A percentile compares a stretch with the other conserved stretches of the same genome.
These are phyloP conservation scores for Fragum fragum DNA, from an alignment of 2,888 invertebrate genomes.

Conservation along the genomic window DNA sequence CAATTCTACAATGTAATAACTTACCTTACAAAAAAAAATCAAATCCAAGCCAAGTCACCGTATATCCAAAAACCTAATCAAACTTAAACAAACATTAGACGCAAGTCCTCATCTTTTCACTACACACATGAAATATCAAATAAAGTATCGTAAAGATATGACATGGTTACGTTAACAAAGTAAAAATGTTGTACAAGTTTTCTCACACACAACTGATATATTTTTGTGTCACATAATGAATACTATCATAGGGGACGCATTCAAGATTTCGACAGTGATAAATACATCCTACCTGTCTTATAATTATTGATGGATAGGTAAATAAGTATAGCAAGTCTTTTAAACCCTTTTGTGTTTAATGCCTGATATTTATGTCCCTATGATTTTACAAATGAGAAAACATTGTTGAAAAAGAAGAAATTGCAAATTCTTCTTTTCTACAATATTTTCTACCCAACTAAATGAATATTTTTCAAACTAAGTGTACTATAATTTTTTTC, in stretches of 20 bases:
- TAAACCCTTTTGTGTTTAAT: no score
- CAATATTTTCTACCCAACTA: no score
- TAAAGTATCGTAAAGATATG: slow-evolving; percentile 3
- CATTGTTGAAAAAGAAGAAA: no score
- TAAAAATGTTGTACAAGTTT: not conserved
- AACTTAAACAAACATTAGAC: not conserved
- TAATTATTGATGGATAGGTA: slow-evolving; percentile 23
- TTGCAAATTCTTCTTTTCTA: no score
- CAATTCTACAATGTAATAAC: no score
- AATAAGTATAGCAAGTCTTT: slow-evolving; percentile 5
- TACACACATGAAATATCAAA: not conserved
- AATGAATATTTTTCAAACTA: no score
- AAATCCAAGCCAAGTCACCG: no score
- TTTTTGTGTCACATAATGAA: slow-evolving; percentile 21
- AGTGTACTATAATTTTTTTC: no score
- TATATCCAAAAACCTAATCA: not conserved
- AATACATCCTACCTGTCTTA: slow-evolving; percentile 27
- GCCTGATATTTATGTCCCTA: no score
- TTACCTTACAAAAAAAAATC: no score
- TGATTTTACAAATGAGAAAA: no score
- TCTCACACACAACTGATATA: slow-evolving; percentile 1
- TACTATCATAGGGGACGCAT: slow-evolving; percentile 14
- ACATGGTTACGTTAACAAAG: slow-evolving; percentile 1
- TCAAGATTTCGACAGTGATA: slow-evolving; percentile 15
- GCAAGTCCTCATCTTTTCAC: not conserved